Evolutionary conservation across 2,888 invertebrate genomes (phyloP).

Genomic region (Trisateles emortualis): DNA sequence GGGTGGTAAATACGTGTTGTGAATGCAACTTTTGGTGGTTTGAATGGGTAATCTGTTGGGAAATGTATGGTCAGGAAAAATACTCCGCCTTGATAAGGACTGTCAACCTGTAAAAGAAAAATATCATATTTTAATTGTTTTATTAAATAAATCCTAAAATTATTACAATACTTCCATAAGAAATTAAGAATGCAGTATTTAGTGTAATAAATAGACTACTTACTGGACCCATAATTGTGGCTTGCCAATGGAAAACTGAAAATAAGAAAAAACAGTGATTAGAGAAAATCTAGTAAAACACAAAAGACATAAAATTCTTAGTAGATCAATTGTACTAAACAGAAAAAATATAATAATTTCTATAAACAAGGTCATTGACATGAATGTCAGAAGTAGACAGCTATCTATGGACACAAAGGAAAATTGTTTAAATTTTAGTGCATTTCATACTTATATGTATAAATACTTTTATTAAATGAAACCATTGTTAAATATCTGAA

Average conservation of each 20-base stretch:
- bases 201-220: slow-evolving; percentile 81
- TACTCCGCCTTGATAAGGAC: slow-evolving; percentile 99
- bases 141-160: neutral
- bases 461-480: neutral
- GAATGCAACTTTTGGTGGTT: slow-evolving; percentile 99
- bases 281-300: slow-evolving; percentile 12
- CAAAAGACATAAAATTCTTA: slow-evolving; percentile 2
- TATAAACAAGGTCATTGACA: slow-evolving; percentile 57
- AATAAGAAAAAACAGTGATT: slow-evolving; percentile 69
- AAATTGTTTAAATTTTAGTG: slow-evolving; percentile 3
- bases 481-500: too few species aligned
- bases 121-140: neutral
- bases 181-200: too few species aligned
- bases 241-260: slow-evolving; percentile 99
- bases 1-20: slow-evolving; percentile 99
- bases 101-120: slow-evolving; percentile 93
- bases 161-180: too few species aligned
- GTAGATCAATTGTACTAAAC: slow-evolving; percentile 3
- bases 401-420: slow-evolving; percentile 33
- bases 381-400: slow-evolving; percentile 28
- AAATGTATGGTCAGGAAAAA: slow-evolving; percentile 99
- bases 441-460: neutral
- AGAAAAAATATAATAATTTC: slow-evolving; percentile 30
- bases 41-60: slow-evolving; percentile 99
- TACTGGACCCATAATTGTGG: slow-evolving; percentile 99